Base-by-base conservation (phyloP, 2,888 invertebrate species). In the Caenorhabditis sp. region DNA sequence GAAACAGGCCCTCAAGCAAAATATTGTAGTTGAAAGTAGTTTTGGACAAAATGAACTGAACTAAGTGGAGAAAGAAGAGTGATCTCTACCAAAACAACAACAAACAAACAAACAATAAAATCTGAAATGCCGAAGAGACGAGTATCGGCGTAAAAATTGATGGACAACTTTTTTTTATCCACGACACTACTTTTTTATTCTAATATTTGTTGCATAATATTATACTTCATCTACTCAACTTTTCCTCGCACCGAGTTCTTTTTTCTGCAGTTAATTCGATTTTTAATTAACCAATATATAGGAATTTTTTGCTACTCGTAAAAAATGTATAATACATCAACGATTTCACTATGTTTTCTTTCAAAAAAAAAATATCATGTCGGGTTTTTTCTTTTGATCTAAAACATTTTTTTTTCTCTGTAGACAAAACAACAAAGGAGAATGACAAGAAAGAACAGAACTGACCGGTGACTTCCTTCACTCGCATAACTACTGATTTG, bases 401-500 rank as follows among this genome's bases (percentile, higher is more conserved):
- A 31, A n/a, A n/a, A n/a, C n/a, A n/a, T n/a, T n/a, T 31, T 31
- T 31, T 4, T 31, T 10, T 31, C 10, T 31, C 10, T 31, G 4
- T 31, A 10, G 31, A 31, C 5, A 31, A 31, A 10, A 6, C 4
- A 31, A 31, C 31, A 31, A 31, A 31, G 10, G 31, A 31, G 31
- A 31, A 4, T 10, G 10, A 31, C 31, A 31, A 31, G 31, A 6
- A 31, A 31, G 31, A 31, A 31, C 10, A 31, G 31, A 31, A 58
- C 63, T 49, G 1, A 69, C 68, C 63, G 58, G 49, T 55, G 51
- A 55, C 55, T 26, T 43, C 53, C 58, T n/a, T 73, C 64, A 23
- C 58, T 37, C 17, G 65, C 68, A 68, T 68, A 55, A 62, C 51
- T 68, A 4, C 55, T 37, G 21, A 68, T 49, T 55, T 66, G 73